phyloP scores from a whole-genome alignment of 2,888 invertebrate species.

The Drosophila barbarae region DNA sequence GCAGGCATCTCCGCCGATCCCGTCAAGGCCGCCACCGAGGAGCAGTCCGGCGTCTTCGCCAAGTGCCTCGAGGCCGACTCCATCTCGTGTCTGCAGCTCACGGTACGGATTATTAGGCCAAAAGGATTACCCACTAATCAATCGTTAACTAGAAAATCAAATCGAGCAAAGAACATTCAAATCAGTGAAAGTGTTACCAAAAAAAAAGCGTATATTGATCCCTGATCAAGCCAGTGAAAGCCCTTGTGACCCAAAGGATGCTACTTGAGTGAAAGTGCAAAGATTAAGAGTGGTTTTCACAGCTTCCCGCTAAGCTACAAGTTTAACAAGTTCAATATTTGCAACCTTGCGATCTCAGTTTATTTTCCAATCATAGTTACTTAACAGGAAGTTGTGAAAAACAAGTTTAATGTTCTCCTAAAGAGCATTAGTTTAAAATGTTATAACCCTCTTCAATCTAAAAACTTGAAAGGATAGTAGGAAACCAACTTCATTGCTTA shows the following conservation, averaged over 20 bases:
- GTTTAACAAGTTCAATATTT: neutral
- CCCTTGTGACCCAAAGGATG: conserved; percentile 28
- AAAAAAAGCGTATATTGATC: conserved; percentile 9
- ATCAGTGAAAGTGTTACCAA: conserved; percentile 61
- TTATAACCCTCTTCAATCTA: neutral
- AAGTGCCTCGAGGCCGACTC: conserved; percentile 83
- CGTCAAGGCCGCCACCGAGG: conserved; percentile 63
- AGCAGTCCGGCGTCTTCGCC: conserved; percentile 79
- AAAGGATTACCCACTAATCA: conserved; percentile 55
- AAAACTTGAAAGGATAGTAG: neutral
- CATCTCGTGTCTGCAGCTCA: conserved; percentile 83
- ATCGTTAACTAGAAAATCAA: conserved; percentile 6
- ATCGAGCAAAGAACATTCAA: conserved; percentile 29
- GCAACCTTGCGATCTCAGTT: neutral
- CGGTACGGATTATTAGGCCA: conserved; percentile 78
- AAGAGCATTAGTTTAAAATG: neutral
- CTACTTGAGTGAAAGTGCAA: conserved; percentile 58
- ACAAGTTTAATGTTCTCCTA: neutral
- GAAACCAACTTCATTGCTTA: neutral
- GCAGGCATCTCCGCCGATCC: conserved; percentile 76
- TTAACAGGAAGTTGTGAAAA: conserved; percentile 20
- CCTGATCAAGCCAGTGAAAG: conserved; percentile 51
- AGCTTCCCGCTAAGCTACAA: conserved; percentile 15
- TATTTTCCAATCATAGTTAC: neutral
- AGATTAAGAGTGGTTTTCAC: conserved; percentile 14